These are phyloP conservation scores for Drosophila prolongata DNA, from an alignment of 2,888 invertebrate species.

Conservation along the genomic window DNA sequence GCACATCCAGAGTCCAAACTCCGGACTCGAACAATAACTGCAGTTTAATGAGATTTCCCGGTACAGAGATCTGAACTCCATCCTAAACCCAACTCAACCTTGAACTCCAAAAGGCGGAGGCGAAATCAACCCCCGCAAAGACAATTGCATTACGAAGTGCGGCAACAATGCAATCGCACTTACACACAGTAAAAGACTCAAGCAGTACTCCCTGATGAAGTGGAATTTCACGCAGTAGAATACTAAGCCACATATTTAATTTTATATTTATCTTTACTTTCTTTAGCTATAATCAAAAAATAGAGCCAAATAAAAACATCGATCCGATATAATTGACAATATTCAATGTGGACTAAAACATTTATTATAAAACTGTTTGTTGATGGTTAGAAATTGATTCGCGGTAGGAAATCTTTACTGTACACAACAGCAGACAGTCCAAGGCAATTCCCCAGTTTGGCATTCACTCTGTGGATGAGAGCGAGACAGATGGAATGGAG, in stretches of 20 bases:
- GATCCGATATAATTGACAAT: no score
- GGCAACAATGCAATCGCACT: conserved; percentile 57
- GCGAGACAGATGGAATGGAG: conserved; percentile 5
- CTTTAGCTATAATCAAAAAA: no score
- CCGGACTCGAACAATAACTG: conserved; percentile 53
- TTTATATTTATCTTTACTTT: no score
- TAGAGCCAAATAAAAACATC: no score
- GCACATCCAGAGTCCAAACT: conserved; percentile 8
- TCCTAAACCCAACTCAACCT: conserved; percentile 54
- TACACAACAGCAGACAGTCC: conserved; percentile 3
- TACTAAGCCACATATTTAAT: no score
- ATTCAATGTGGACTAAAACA: not conserved
- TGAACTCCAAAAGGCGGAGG: conserved; percentile 51
- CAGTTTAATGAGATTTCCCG: conserved; percentile 69
- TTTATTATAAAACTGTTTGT: not conserved
- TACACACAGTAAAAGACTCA: not conserved
- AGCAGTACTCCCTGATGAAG: not conserved
- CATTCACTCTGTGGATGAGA: not conserved
- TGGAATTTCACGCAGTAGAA: no score
- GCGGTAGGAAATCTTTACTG: not conserved
- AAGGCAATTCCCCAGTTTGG: conserved; percentile 12
- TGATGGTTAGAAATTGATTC: no score
- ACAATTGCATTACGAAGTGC: conserved; percentile 66
- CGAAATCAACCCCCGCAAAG: conserved; percentile 54
- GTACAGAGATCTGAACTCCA: conserved; percentile 20